Evolutionary conservation across 1,140 invertebrate genomes (phyloP), one percentile per base, ranked within the genome.

Genomic region (Polyergus mexicanus): DNA sequence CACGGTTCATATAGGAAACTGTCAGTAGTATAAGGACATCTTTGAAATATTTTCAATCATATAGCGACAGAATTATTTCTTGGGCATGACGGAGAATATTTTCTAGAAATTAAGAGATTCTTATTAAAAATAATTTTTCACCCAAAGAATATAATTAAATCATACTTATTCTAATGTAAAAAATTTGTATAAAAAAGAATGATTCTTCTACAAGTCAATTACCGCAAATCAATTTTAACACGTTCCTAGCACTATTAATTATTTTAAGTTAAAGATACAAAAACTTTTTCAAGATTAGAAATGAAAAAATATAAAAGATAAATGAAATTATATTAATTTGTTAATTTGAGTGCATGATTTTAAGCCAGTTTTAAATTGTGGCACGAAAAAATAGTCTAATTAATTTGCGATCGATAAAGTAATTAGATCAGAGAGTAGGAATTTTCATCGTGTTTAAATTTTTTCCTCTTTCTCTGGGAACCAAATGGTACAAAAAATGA

Each of bases 21-120:
- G 22, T 35, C 22, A 38, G 65, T 16, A 69, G 58, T 69, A 68
- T 56, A 80, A 51, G 47, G 22, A n/a, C 54, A 80, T 16, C 32
- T 47, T 80, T 54, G 63, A 35, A 51, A 80, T 80, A 69, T 69
- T 80, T 80, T 32, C 44, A 80, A 47, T 47, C 16, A n/a, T 6
- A 51, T 54, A 28, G n/a, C 32, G 35, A 54, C 38, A 62, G 56
- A 44, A 63, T 62, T 77, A 77, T 68, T 13, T 41, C 19, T 69
- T 80, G 47, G 11, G 5, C n/a, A 56, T n/a, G 19, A 54, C 3
- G 47, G 16, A 56, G 63, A 69, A 41, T 56, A 69, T 10, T 54
- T 3, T 5, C 6, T n/a, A 25, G 35, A 19, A 80, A 80, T 13
- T 56, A 56, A 68, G 19, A 60, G 28, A 68, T 3, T n/a, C 1